Evolutionary conservation across 2,797 vertebrate species (phyloP).

Genomic region (Myripristis jacobus): DNA sequence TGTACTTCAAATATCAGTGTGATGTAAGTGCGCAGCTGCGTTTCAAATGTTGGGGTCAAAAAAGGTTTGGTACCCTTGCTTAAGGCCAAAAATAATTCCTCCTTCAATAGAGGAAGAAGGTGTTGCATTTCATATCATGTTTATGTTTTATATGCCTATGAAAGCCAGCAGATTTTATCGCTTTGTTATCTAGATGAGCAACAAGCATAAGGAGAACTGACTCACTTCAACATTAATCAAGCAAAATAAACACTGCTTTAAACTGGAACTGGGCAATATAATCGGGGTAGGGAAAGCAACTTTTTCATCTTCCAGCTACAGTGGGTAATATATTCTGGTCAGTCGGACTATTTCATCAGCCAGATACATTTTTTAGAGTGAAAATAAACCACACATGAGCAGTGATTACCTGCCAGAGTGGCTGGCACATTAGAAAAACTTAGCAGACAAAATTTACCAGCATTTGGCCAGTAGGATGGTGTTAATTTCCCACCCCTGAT

Average conservation of each 20-base stretch:
- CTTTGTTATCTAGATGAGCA: not conserved
- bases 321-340: not conserved
- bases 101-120: not conserved
- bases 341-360: not conserved
- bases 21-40: not conserved
- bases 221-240: not conserved
- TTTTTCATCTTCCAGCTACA: not conserved
- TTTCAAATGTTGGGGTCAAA: not conserved
- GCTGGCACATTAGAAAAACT: constrained; percentile 27
- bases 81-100: not conserved
- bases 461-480: not conserved
- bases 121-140: not conserved
- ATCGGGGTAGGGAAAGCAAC: not conserved
- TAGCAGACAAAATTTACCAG: not conserved
- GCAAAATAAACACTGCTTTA: not conserved
- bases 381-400: not conserved
- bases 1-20: no score
- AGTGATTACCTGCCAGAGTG: not conserved
- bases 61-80: not conserved
- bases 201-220: not conserved
- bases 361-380: constrained; percentile 6
- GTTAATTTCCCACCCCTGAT: constrained; percentile 23
- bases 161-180: not conserved
- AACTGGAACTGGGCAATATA: not conserved
- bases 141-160: not conserved